phyloP scores from a whole-genome alignment of 2,888 invertebrate species.

The Apamea crenata region DNA sequence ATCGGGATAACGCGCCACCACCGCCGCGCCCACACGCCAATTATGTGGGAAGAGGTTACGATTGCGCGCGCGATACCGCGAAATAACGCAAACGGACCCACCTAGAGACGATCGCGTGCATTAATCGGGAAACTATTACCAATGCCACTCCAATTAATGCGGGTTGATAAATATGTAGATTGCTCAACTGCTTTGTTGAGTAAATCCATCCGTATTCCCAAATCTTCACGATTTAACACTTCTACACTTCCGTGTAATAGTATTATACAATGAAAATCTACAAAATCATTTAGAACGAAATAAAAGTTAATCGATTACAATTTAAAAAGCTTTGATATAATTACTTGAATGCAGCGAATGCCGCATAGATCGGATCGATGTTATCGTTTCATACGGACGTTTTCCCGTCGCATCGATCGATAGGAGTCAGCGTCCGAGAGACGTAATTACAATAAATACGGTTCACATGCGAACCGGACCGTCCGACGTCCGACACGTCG shows the following conservation, averaged over 20 bases:
- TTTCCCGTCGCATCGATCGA: slow-evolving; percentile 75
- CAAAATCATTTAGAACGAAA: neutral
- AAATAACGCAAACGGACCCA: slow-evolving; percentile 84
- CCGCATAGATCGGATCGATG: slow-evolving; percentile 77
- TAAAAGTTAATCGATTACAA: slow-evolving; percentile 21
- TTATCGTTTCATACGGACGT: slow-evolving; percentile 74
- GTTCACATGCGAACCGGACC: slow-evolving; percentile 84
- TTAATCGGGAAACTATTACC: slow-evolving; percentile 85
- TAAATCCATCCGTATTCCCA: slow-evolving; percentile 28
- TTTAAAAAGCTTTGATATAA: slow-evolving; percentile 48
- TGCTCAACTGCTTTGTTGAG: slow-evolving; percentile 65
- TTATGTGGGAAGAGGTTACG: slow-evolving; percentile 90
- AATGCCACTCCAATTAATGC: slow-evolving; percentile 83
- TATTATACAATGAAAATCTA: neutral
- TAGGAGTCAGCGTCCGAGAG: slow-evolving; percentile 77
- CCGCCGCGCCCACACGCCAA: slow-evolving; percentile 88
- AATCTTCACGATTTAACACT: slow-evolving; percentile 43
- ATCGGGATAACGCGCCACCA: slow-evolving; percentile 86
- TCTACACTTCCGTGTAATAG: neutral
- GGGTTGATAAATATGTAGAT: slow-evolving; percentile 74
- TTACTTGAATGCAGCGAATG: slow-evolving; percentile 54
- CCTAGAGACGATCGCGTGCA: slow-evolving; percentile 80
- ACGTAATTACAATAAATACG: slow-evolving; percentile 88
- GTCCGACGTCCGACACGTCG: slow-evolving; percentile 71
- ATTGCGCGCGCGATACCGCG: slow-evolving; percentile 84